Percentiles rank a stretch among this genome's conserved stretches.
phyloP scores from a whole-genome alignment of 1,140 invertebrate genomes.

The Sinella curviseta region DNA sequence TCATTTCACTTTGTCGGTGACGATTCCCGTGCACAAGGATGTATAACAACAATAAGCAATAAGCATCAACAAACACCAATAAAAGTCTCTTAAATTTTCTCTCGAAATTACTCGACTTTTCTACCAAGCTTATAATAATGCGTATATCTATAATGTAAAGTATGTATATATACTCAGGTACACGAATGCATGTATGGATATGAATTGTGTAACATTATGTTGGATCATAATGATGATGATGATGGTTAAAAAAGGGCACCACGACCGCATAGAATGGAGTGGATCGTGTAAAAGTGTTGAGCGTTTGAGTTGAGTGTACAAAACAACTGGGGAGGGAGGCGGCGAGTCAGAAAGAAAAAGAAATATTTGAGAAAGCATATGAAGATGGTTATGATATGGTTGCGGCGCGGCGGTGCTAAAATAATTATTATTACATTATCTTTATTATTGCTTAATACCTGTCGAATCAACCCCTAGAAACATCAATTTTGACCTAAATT shows the following conservation, averaged over 20 bases:
- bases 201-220: too few species aligned
- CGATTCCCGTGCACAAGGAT: slow-evolving; percentile 3
- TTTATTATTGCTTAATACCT: slow-evolving; percentile 24
- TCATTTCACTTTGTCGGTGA: slow-evolving; percentile 14
- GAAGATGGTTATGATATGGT: background rate
- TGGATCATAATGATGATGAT: background rate
- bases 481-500: slow-evolving; percentile 4
- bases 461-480: slow-evolving; percentile 2
- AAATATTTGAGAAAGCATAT: slow-evolving; percentile 15
- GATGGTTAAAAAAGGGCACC: slow-evolving; percentile 13
- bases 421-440: slow-evolving; percentile 28
- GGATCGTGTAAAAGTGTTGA: slow-evolving; percentile 2
- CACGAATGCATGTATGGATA: too few species aligned
- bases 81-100: slow-evolving; percentile 26
- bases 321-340: background rate
- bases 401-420: slow-evolving; percentile 3
- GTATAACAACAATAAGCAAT: slow-evolving; percentile 23
- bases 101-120: slow-evolving; percentile 19
- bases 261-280: background rate
- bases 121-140: too few species aligned
- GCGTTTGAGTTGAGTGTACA: background rate
- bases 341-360: slow-evolving; percentile 7
- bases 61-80: slow-evolving; percentile 26
- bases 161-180: too few species aligned
- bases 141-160: too few species aligned